Evolutionary conservation across 1,140 invertebrate species (phyloP).

Genomic region (Parasteatoda tepidariorum): DNA sequence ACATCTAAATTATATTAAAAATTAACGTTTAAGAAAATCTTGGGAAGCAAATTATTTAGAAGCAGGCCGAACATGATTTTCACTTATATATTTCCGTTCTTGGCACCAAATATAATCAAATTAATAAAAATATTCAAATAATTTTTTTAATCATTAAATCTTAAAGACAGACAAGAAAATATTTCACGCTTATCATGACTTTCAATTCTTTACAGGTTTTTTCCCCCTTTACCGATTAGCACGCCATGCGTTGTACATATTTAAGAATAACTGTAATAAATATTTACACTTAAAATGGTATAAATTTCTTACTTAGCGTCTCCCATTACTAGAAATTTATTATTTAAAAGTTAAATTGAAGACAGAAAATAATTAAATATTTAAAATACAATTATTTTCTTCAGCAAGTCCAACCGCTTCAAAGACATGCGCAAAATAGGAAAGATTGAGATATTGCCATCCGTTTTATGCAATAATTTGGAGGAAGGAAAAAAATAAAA

Average conservation of each 20-base stretch:
- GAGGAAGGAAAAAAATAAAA: too few species aligned
- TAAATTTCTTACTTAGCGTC: slow-evolving; percentile 14
- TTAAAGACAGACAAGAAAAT: too few species aligned
- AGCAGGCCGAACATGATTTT: too few species aligned
- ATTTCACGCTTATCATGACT: background rate
- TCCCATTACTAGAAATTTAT: slow-evolving; percentile 1
- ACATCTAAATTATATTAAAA: too few species aligned
- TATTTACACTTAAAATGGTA: background rate
- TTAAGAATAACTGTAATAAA: background rate
- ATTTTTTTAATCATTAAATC: too few species aligned
- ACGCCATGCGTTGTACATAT: slow-evolving; percentile 19
- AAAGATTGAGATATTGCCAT: background rate
- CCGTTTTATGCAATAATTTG: too few species aligned
- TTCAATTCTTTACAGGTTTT: background rate
- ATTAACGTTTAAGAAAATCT: too few species aligned
- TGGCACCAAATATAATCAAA: too few species aligned
- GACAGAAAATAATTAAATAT: too few species aligned
- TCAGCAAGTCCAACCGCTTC: slow-evolving; percentile 16
- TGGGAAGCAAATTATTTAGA: too few species aligned
- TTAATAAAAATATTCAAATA: too few species aligned
- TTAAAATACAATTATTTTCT: slow-evolving; percentile 2
- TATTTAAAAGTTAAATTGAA: background rate
- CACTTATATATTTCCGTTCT: too few species aligned
- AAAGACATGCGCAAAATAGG: slow-evolving; percentile 25
- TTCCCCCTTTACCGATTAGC: background rate